Percentiles rank a stretch among this genome's conserved stretches.
These are phyloP conservation scores for Lomographa bimaculata DNA, from an alignment of 2,888 invertebrate genomes.

Conservation along the genomic window DNA sequence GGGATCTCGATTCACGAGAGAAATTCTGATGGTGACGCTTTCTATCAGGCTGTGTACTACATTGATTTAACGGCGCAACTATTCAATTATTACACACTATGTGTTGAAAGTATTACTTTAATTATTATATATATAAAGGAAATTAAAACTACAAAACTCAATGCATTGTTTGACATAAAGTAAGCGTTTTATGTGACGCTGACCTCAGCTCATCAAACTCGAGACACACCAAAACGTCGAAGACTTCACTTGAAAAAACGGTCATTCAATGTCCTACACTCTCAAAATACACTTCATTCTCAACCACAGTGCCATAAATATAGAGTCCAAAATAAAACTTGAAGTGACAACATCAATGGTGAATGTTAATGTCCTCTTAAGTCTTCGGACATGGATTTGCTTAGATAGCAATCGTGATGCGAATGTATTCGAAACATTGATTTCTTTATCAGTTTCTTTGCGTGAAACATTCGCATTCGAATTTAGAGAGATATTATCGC, in stretches of 20 bases:
- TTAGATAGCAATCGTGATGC: slow-evolving; percentile 45
- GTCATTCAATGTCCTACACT: slow-evolving; percentile 35
- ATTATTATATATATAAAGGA: no score
- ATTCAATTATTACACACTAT: no score
- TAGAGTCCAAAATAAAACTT: slow-evolving; percentile 7
- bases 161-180: no score
- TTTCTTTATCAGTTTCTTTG: slow-evolving; percentile 56
- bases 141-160: no score
- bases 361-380: slow-evolving; percentile 38
- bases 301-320: not conserved
- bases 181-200: slow-evolving; percentile 18
- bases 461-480: slow-evolving; percentile 27
- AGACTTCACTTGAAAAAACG: slow-evolving; percentile 38
- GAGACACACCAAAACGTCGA: slow-evolving; percentile 40
- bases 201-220: slow-evolving; percentile 31
- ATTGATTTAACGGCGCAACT: no score
- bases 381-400: slow-evolving; percentile 43
- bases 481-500: slow-evolving; percentile 35
- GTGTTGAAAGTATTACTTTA: no score
- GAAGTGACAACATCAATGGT: slow-evolving; percentile 22
- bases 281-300: not conserved
- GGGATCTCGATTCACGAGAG: no score
- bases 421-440: slow-evolving; percentile 47
- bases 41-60: no score
- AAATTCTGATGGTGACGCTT: no score